A percentile compares a stretch with the other conserved stretches of the same genome.
These are phyloP conservation scores for Rhizoglyphus robini DNA, from an alignment of 1,140 invertebrate genomes.

Conservation along the genomic window DNA sequence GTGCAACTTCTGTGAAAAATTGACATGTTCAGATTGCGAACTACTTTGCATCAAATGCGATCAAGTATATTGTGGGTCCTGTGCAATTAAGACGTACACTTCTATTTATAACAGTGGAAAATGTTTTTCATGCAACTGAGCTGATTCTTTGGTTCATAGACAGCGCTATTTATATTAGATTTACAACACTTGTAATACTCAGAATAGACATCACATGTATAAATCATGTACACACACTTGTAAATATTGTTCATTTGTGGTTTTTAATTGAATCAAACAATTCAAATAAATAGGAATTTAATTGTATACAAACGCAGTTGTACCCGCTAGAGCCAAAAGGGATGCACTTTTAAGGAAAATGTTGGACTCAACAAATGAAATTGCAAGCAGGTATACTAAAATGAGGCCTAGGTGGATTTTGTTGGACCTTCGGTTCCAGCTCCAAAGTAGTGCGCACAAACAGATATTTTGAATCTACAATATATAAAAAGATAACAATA, in stretches of 20 bases:
- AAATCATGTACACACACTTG: too few relatives aligned
- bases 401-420: constrained; percentile 6
- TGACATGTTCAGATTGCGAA: neutral
- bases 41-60: neutral
- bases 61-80: constrained; percentile 5
- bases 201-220: too few relatives aligned
- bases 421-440: constrained; percentile 7
- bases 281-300: constrained; percentile 1
- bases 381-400: neutral
- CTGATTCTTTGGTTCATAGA: neutral
- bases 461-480: constrained; percentile 20
- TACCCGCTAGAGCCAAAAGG: neutral
- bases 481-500: constrained; percentile 3
- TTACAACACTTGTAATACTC: too few relatives aligned
- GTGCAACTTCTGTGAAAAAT: constrained; percentile 1
- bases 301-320: constrained; percentile 2
- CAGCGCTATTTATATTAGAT: neutral
- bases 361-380: constrained; percentile 9
- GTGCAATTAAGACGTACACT: constrained; percentile 6
- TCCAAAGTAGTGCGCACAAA: constrained; percentile 17
- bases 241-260: too few relatives aligned
- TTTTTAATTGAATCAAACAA: too few relatives aligned
- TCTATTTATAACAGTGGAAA: neutral
- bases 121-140: neutral
- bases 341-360: neutral